Conservation (phyloP, 2,797 vertebrate species). For the Coilia nasus region DNA sequence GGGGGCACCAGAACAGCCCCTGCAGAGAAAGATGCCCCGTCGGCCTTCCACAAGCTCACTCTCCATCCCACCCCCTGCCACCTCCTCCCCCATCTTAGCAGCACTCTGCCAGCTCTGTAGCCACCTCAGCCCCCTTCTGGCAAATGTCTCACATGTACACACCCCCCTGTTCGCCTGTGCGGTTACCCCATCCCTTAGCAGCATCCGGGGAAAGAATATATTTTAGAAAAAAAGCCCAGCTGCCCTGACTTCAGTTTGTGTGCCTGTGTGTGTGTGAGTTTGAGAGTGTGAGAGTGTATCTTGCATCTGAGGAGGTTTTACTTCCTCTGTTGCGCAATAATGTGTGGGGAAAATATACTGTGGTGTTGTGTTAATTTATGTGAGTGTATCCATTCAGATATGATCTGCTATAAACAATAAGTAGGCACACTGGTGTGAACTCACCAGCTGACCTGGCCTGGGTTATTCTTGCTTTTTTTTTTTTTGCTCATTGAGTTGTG, state of each 20-base stretch:
- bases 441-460: neutral
- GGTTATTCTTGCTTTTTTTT: neutral
- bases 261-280: conserved; percentile 44
- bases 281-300: conserved; percentile 44
- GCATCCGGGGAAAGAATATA: conserved; percentile 17
- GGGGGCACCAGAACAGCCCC: neutral
- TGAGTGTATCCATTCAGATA: conserved; percentile 32
- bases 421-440: neutral
- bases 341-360: conserved; percentile 39
- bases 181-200: neutral
- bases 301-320: conserved; percentile 50
- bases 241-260: conserved; percentile 48
- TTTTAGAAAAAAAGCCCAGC: conserved; percentile 28
- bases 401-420: neutral
- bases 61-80: neutral
- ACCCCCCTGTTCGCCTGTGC: neutral
- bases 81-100: conserved; percentile 24
- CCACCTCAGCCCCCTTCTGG: neutral
- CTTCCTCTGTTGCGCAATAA: conserved; percentile 40
- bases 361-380: conserved; percentile 46
- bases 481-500: neutral
- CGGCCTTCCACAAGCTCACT: neutral
- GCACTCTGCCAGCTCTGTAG: conserved; percentile 34
- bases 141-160: conserved; percentile 11
- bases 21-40: conserved; percentile 1